phyloP scores from a whole-genome alignment of 2,888 invertebrate genomes.

The Orthonevra nobilis region DNA sequence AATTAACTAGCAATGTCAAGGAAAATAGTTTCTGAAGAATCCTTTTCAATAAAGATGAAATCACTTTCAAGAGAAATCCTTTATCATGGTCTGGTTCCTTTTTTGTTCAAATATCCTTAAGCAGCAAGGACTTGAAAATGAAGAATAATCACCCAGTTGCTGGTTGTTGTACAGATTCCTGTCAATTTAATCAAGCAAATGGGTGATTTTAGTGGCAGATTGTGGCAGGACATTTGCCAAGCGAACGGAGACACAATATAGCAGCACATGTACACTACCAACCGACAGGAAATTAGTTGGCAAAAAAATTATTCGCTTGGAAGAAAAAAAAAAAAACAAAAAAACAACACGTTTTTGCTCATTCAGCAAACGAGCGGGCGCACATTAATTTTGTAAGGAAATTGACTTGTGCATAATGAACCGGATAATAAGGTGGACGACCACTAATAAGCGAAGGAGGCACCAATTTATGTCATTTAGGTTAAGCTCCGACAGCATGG shows the following conservation, averaged over 20 bases:
- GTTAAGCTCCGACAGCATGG: too few species aligned
- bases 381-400: too few species aligned
- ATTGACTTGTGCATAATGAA: too few species aligned
- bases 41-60: constrained; percentile 30
- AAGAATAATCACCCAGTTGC: too few species aligned
- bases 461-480: too few species aligned
- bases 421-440: too few species aligned
- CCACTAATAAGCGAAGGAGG: too few species aligned
- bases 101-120: too few species aligned
- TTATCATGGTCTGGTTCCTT: constrained; percentile 1
- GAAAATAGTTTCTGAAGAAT: neutral
- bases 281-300: constrained; percentile 25
- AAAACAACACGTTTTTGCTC: constrained; percentile 1
- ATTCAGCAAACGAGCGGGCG: too few species aligned
- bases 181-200: constrained; percentile 52
- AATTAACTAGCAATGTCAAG: constrained; percentile 23
- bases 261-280: neutral
- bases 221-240: constrained; percentile 40
- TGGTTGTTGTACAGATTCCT: constrained; percentile 14
- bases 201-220: constrained; percentile 37
- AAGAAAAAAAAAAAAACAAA: constrained; percentile 10
- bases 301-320: constrained; percentile 31
- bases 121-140: too few species aligned
- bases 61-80: constrained; percentile 45
- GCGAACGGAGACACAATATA: constrained; percentile 22